Conservation (phyloP, 2,113 vertebrate species). For the Otolemur garnettii region DNA sequence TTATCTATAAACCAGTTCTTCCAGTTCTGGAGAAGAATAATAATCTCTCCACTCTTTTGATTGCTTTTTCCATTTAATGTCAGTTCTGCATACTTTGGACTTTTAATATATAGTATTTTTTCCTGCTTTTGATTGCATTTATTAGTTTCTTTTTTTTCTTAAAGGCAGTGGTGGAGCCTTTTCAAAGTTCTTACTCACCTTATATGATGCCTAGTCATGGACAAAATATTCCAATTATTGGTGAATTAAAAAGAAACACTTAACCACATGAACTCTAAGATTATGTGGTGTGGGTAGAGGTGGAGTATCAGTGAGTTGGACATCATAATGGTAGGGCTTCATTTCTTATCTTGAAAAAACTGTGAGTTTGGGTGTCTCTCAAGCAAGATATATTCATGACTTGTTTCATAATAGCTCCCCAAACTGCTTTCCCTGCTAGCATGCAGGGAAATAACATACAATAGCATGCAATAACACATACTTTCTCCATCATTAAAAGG, state of each 20-base stretch:
- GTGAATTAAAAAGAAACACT: neutral
- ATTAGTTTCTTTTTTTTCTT: neutral
- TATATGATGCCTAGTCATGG: neutral
- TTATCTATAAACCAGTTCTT: neutral
- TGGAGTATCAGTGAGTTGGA: neutral
- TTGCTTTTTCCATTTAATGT: neutral
- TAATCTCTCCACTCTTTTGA: neutral
- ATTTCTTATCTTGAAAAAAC: neutral
- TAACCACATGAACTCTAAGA: neutral
- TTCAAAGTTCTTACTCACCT: neutral
- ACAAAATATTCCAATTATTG: neutral
- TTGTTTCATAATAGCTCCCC: neutral
- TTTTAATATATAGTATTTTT: neutral
- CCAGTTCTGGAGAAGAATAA: neutral
- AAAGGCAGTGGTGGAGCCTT: neutral
- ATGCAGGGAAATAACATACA: too few relatives aligned
- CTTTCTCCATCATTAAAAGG: neutral
- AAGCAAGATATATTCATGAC: neutral
- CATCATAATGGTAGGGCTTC: neutral
- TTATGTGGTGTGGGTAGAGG: neutral
- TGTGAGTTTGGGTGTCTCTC: neutral
- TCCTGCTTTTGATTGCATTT: neutral
- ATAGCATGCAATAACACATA: neutral
- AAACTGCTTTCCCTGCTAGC: fast-evolving
- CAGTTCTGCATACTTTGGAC: neutral